Percentiles rank a stretch among this genome's conserved stretches.
phyloP scores from a whole-genome alignment of 2,113 vertebrate species.

The Limanda limanda region DNA sequence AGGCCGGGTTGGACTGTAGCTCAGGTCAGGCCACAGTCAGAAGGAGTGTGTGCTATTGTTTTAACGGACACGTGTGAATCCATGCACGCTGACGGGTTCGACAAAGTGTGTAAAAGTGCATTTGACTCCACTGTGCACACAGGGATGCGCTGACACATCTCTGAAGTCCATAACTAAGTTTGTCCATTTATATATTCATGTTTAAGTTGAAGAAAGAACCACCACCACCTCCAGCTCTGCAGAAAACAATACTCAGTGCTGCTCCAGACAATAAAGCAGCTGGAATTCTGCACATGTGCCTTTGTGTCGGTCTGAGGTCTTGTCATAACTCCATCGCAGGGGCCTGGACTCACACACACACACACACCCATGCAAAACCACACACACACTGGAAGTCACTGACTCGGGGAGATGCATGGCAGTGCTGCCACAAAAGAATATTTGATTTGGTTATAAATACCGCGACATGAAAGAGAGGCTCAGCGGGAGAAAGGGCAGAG shows the following conservation, averaged over 20 bases:
- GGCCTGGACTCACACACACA: slow-evolving; percentile 48
- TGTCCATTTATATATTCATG: slow-evolving; percentile 60
- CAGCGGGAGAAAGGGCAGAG: slow-evolving; percentile 66
- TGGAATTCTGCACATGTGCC: slow-evolving; percentile 82
- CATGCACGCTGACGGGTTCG: slow-evolving; percentile 12
- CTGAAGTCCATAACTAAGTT: slow-evolving; percentile 50
- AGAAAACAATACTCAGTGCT: slow-evolving; percentile 73
- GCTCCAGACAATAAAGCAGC: slow-evolving; percentile 79
- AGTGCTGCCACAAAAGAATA: slow-evolving; percentile 81
- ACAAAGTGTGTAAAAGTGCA: slow-evolving; percentile 19
- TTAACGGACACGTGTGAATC: slow-evolving; percentile 21
- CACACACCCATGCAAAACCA: slow-evolving; percentile 8
- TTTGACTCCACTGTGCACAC: slow-evolving; percentile 25
- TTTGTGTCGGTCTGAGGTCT: slow-evolving; percentile 78
- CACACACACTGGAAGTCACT: slow-evolving; percentile 27
- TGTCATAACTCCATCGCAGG: slow-evolving; percentile 82
- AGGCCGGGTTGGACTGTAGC: background rate
- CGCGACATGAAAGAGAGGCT: slow-evolving; percentile 74
- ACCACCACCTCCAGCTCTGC: slow-evolving; percentile 9
- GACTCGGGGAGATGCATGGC: slow-evolving; percentile 69
- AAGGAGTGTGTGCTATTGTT: slow-evolving; percentile 33
- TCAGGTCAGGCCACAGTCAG: slow-evolving; percentile 29
- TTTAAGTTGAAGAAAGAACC: slow-evolving; percentile 17
- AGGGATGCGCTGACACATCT: slow-evolving; percentile 35
- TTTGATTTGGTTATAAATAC: slow-evolving; percentile 84